These are phyloP conservation scores for Diprion similis DNA, from an alignment of 1,140 invertebrate species.

Conservation along the genomic window DNA sequence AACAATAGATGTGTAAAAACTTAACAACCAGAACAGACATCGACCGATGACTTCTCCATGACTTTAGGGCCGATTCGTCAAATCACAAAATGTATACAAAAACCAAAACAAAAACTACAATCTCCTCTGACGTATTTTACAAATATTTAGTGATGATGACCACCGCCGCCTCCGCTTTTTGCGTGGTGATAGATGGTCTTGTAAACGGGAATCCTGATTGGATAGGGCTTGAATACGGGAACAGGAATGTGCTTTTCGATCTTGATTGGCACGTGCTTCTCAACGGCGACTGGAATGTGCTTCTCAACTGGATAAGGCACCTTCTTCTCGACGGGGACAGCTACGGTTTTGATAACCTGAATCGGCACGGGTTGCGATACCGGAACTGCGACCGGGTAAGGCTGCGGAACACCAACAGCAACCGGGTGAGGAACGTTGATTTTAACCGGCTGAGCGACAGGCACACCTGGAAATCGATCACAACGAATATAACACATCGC, in stretches of 20 bases:
- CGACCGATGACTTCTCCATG: neutral
- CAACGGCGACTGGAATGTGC: conserved; percentile 67
- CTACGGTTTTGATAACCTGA: conserved; percentile 60
- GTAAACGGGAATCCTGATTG: conserved; percentile 77
- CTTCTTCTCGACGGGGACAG: conserved; percentile 69
- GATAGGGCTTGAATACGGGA: conserved; percentile 76
- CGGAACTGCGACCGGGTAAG: conserved; percentile 63
- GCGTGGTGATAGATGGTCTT: conserved; percentile 76
- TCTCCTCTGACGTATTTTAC: neutral
- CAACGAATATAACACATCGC: too few species aligned
- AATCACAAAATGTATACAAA: neutral
- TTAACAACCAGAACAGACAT: conserved; percentile 15
- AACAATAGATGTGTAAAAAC: conserved; percentile 6
- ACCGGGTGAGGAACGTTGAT: conserved; percentile 77
- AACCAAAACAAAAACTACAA: neutral
- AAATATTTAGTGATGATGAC: conserved; percentile 11
- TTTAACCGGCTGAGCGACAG: conserved; percentile 72
- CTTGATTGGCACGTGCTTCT: conserved; percentile 71
- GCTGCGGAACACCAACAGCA: conserved; percentile 66
- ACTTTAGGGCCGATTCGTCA: neutral
- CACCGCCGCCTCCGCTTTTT: conserved; percentile 53
- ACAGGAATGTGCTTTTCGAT: conserved; percentile 77
- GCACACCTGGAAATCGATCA: conserved; percentile 55
- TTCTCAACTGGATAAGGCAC: conserved; percentile 70
- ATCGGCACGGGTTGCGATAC: conserved; percentile 54